phyloP scores from a whole-genome alignment of 1,140 invertebrate species.

The Anoplophora glabripennis region DNA sequence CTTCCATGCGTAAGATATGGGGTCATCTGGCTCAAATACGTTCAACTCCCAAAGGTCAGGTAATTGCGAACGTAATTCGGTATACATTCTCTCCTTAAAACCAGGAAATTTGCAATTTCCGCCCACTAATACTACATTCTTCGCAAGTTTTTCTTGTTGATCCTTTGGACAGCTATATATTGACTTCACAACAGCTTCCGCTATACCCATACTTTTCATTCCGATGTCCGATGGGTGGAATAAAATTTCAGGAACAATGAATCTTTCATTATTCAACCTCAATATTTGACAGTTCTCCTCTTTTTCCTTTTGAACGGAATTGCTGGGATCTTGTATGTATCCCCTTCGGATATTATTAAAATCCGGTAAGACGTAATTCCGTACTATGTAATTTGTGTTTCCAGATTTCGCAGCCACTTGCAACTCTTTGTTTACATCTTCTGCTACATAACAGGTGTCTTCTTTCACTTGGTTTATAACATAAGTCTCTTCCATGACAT shows the following conservation, averaged over 20 bases:
- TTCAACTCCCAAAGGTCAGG: constrained; percentile 74
- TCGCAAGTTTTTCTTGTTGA: constrained; percentile 75
- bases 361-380: constrained; percentile 89
- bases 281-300: constrained; percentile 75
- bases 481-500: constrained; percentile 99
- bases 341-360: constrained; percentile 60
- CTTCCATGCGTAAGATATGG: constrained; percentile 83
- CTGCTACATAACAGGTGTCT: constrained; percentile 92
- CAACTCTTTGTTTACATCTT: constrained; percentile 85
- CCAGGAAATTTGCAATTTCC: constrained; percentile 83
- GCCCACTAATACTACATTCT: constrained; percentile 91
- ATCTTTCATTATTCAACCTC: constrained; percentile 87
- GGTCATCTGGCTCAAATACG: constrained; percentile 69
- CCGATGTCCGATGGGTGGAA: constrained; percentile 95
- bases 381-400: constrained; percentile 58
- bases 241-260: constrained; percentile 90
- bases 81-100: constrained; percentile 77
- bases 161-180: constrained; percentile 73
- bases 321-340: constrained; percentile 47
- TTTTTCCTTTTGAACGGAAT: constrained; percentile 52
- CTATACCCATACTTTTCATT: constrained; percentile 90
- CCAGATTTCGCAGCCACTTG: constrained; percentile 66
- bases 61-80: constrained; percentile 76
- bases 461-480: constrained; percentile 99
- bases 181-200: constrained; percentile 80